Conservation (phyloP, 2,797 vertebrate genomes). For the Coregonus suidteri region DNA sequence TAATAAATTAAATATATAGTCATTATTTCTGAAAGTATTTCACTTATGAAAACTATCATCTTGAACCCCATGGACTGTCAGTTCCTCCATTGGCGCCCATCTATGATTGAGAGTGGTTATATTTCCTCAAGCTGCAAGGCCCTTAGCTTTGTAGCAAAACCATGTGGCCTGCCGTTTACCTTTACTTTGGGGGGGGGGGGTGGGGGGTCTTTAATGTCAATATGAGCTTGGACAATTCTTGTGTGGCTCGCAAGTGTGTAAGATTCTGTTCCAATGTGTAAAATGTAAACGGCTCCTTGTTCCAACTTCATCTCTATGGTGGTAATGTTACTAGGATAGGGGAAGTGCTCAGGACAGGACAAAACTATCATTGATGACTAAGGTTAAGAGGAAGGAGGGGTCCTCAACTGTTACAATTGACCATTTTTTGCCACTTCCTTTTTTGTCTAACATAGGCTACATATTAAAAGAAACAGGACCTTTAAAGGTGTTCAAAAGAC, state of each 20-base stretch:
- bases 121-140: background rate
- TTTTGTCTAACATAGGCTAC: conserved; percentile 8
- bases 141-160: background rate
- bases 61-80: background rate
- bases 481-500: background rate
- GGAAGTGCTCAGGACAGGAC: background rate
- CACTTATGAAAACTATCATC: background rate
- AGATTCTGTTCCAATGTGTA: background rate
- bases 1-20: background rate
- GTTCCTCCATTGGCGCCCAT: background rate
- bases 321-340: background rate
- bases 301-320: no score
- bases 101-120: background rate
- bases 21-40: background rate
- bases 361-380: conserved; percentile 9
- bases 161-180: background rate
- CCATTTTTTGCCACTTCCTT: conserved; percentile 4
- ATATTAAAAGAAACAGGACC: background rate
- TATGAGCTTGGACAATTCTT: background rate
- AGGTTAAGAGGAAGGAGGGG: conserved; percentile 3
- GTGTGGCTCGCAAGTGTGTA: background rate
- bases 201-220: background rate
- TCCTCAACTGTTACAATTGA: background rate
- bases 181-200: no score
- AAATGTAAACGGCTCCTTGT: background rate